These are phyloP conservation scores for Sceloporus undulatus DNA, from an alignment of 2,113 vertebrate species.

Conservation along the genomic window DNA sequence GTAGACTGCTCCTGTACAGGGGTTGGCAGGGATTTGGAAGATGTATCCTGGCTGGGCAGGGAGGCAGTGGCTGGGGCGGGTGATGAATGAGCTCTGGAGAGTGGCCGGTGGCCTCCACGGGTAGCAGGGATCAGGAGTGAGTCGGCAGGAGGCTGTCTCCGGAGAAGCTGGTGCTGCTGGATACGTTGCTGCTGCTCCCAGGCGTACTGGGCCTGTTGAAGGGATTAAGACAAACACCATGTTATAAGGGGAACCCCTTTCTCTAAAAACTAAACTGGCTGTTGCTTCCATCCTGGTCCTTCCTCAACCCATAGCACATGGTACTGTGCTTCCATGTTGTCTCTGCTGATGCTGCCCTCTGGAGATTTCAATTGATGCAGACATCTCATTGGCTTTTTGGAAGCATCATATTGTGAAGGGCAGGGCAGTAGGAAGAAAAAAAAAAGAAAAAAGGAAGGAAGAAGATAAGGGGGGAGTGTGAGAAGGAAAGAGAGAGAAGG, in stretches of 20 bases:
- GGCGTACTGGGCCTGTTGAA: slow-evolving; percentile 77
- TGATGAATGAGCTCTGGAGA: slow-evolving; percentile 89
- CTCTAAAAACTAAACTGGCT: neutral
- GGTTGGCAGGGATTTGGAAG: slow-evolving; percentile 73
- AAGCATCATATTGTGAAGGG: neutral
- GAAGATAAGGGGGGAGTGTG: neutral
- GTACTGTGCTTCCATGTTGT: too few species aligned
- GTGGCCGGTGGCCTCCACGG: slow-evolving; percentile 81
- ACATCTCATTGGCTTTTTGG: neutral
- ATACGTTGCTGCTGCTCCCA: slow-evolving; percentile 88
- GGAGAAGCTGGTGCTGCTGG: slow-evolving; percentile 74
- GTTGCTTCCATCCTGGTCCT: neutral
- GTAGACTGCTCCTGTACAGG: slow-evolving; percentile 64
- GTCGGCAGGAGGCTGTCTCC: slow-evolving; percentile 75
- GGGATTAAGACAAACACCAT: rapidly evolving
- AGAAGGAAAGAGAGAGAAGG: neutral
- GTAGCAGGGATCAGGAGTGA: slow-evolving; percentile 74
- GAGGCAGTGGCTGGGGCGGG: slow-evolving; percentile 85
- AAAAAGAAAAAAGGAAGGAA: neutral
- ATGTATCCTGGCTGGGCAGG: slow-evolving; percentile 75
- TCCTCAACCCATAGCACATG: too few species aligned
- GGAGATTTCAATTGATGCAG: slow-evolving; percentile 5
- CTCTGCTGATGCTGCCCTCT: slow-evolving; percentile 60
- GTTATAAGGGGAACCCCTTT: neutral
- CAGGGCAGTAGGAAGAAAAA: neutral